Evolutionary conservation across 1,140 invertebrate genomes (phyloP), one percentile per base, ranked within the genome.

Genomic region (Megathymus violae): DNA sequence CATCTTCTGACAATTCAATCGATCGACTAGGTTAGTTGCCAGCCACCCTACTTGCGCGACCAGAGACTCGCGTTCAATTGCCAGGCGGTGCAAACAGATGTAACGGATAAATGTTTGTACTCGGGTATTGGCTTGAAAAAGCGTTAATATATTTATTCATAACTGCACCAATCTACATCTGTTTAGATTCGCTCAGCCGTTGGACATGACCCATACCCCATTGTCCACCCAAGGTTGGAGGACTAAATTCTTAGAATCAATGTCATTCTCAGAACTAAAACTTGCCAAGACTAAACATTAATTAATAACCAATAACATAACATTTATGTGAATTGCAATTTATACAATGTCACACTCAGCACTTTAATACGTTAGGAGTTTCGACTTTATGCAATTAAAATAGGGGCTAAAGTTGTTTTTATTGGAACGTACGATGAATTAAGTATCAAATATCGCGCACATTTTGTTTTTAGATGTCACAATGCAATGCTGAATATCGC

Each of bases 361-460:
- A 11, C 16, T 4, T 31, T 19, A 19, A 19, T 19, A 44, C 10
- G 16, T 19, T 19, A 44, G 17, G 43, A 44, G 19, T 44, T 44
- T 19, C 17, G 43, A 3, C 43, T 44, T 44, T 22, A 44, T 19
- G 10, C 43, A 11, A 44, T 11, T 22, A 22, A 44, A 1, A 22
- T 44, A 44, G 19, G 5, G 17, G 16, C 43, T 17, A 44, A n/a
- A 22, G 10, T 44, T 22, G 17, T 22, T 13, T 44, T 44, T 44
- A 44, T 43, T 19, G 41, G 16, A 43, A 7, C 9, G 15, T 9
- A 43, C 41, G 15, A 1, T 17, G 41, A 13, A 4, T 1, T 17
- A 43, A 17, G 41, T 43, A 43, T 43, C 41, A 43, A 43, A 43
- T 43, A 43, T 43, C 41, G 41, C 41, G 1, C 17, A 41, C 40